Conservation (phyloP, 2,888 invertebrate genomes). For the Heliconius charithonia region DNA sequence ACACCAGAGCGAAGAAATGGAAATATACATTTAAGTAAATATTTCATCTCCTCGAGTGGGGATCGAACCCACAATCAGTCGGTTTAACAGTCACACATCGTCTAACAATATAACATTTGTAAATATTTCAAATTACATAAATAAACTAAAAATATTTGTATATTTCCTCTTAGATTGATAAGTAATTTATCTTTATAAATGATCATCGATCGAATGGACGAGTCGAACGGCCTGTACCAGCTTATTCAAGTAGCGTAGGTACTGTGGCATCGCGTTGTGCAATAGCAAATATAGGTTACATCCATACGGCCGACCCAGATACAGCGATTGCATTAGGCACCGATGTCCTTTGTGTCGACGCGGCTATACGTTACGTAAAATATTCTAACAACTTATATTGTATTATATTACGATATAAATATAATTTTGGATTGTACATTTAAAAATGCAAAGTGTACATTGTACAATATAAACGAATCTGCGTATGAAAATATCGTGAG, state of each 20-base stretch:
- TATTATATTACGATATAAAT: not conserved
- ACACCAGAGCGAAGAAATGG: no score
- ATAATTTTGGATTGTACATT: not conserved
- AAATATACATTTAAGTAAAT: no score
- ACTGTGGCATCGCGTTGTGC: constrained; percentile 65
- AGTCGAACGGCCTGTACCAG: constrained; percentile 60
- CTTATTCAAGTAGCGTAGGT: constrained; percentile 53
- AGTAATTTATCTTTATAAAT: constrained; percentile 45
- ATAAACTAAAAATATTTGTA: not conserved
- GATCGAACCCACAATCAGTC: no score
- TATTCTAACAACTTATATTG: constrained; percentile 35
- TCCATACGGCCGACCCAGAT: constrained; percentile 65
- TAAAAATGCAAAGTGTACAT: not conserved
- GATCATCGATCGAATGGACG: constrained; percentile 63
- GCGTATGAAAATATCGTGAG: not conserved
- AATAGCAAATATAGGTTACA: constrained; percentile 71
- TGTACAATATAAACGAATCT: not conserved
- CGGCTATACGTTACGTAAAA: constrained; percentile 40
- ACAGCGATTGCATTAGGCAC: constrained; percentile 55
- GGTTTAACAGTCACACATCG: no score
- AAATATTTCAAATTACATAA: not conserved
- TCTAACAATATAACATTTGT: not conserved
- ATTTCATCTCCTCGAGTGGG: no score
- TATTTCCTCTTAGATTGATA: constrained; percentile 32
- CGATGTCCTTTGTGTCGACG: constrained; percentile 58